A percentile compares a stretch with the other conserved stretches of the same genome.
phyloP scores from a whole-genome alignment of 2,888 invertebrate genomes.

The Papilio demoleus region DNA sequence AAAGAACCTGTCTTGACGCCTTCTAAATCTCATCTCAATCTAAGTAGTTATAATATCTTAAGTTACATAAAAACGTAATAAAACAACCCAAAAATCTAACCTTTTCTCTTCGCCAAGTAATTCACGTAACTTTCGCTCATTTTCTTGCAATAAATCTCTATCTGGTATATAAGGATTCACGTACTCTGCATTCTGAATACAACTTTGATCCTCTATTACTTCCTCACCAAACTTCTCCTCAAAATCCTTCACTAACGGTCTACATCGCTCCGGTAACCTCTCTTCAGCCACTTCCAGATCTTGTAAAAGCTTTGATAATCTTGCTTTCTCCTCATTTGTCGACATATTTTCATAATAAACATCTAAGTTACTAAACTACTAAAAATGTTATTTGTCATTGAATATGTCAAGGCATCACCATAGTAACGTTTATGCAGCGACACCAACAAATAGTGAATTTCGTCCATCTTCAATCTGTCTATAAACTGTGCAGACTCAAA shows the following conservation, averaged over 20 bases:
- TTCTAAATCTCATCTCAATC: no score
- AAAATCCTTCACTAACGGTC: constrained; percentile 63
- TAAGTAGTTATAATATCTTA: no score
- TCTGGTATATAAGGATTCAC: constrained; percentile 73
- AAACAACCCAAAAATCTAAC: constrained; percentile 47
- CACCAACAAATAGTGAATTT: not conserved
- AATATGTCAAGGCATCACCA: not conserved
- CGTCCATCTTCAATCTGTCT: not conserved
- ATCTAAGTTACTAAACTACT: no score
- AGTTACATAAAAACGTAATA: no score
- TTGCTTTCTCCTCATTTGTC: constrained; percentile 73
- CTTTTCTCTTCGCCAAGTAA: constrained; percentile 59
- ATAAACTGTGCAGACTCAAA: not conserved
- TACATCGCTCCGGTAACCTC: constrained; percentile 67
- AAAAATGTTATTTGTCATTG: not conserved
- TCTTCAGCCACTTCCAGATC: constrained; percentile 68
- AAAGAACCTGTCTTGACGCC: no score
- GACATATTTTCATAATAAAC: no score
- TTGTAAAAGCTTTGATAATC: constrained; percentile 68
- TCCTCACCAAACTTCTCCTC: constrained; percentile 60
- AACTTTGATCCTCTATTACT: constrained; percentile 52
- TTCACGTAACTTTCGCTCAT: constrained; percentile 62
- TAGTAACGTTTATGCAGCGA: not conserved
- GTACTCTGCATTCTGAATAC: constrained; percentile 29
- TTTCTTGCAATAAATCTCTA: constrained; percentile 61